Percentiles rank a stretch among this genome's conserved stretches.
Conservation (phyloP, 1,140 invertebrate species). For the Drosophila obscura region DNA sequence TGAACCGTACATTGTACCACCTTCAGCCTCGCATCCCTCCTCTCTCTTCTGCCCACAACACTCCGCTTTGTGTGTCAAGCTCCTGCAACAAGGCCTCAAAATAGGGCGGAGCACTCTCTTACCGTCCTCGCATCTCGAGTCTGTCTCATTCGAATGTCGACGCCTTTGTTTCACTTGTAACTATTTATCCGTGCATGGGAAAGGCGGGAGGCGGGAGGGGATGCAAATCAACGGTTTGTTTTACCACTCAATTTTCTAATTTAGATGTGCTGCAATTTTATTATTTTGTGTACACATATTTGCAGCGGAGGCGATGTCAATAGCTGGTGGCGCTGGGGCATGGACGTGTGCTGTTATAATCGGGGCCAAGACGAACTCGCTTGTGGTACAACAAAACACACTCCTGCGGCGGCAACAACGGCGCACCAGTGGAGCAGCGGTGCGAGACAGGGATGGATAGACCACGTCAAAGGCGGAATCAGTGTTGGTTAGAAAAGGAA, state of each 20-base stretch:
- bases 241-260: too few relatives aligned
- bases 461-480: slow-evolving; percentile 6
- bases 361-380: slow-evolving; percentile 75
- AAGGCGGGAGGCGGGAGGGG: too few relatives aligned
- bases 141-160: not conserved
- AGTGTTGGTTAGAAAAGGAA: slow-evolving; percentile 29
- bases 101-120: slow-evolving; percentile 43
- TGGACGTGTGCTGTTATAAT: slow-evolving; percentile 45
- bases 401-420: slow-evolving; percentile 30
- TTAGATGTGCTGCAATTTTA: too few relatives aligned
- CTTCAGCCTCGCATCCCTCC: slow-evolving; percentile 1
- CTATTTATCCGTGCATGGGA: too few relatives aligned
- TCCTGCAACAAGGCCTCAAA: slow-evolving; percentile 28
- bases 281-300: too few relatives aligned
- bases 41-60: not conserved
- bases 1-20: slow-evolving; percentile 11
- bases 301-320: too few relatives aligned
- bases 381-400: slow-evolving; percentile 71
- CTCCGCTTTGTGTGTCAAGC: slow-evolving; percentile 26
- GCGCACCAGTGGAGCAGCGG: slow-evolving; percentile 7
- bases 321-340: not conserved
- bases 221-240: too few relatives aligned
- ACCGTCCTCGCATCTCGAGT: not conserved
- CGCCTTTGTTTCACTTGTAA: not conserved
- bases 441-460: slow-evolving; percentile 24